Conservation (phyloP, 2,797 vertebrate species). For the Prunella strophiata region DNA sequence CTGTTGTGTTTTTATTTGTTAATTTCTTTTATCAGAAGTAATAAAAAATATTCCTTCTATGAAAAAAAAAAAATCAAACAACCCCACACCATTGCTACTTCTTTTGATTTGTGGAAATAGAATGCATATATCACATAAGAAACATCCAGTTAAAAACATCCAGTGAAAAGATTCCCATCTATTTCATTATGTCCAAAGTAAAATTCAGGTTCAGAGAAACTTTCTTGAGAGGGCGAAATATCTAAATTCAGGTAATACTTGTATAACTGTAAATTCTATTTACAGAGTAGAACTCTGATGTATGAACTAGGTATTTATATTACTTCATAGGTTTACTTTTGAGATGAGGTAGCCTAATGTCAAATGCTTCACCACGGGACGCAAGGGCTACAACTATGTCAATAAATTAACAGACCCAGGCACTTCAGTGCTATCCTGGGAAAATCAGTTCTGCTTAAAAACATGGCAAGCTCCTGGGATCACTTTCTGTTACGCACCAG, state of each 20-base stretch:
- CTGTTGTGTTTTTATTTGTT: not conserved
- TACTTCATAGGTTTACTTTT: not conserved
- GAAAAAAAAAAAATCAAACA: not conserved
- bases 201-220: not conserved
- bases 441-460: not conserved
- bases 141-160: not conserved
- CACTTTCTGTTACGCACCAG: not conserved
- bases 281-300: not conserved
- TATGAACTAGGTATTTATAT: not conserved
- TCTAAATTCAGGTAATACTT: not conserved
- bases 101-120: not conserved
- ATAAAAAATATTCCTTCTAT: not conserved
- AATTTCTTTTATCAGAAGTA: not conserved
- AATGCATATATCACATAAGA: not conserved
- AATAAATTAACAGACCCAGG: not conserved
- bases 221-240: not conserved
- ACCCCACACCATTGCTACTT: accelerated
- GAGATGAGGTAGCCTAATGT: not conserved
- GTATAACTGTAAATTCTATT: not conserved
- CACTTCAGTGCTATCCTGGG: not conserved
- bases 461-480: not conserved
- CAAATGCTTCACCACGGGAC: accelerated
- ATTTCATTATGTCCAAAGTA: not conserved
- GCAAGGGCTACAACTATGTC: not conserved
- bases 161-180: not conserved